Percentiles rank a stretch among this genome's conserved stretches.
These are phyloP conservation scores for Andrena chrysosceles DNA, from an alignment of 2,888 invertebrate species.

Conservation along the genomic window DNA sequence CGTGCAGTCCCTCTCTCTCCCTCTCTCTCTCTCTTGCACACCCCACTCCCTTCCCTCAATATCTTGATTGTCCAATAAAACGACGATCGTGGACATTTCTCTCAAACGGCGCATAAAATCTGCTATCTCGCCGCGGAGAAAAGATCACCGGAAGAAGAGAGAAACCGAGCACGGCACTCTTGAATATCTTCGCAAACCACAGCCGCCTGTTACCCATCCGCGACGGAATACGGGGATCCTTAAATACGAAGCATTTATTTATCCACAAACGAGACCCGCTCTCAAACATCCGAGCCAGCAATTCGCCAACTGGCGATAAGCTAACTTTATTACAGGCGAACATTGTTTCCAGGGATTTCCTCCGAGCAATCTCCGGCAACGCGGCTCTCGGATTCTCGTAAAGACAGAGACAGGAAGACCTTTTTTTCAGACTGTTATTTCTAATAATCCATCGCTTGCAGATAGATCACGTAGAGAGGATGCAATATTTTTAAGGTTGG, in stretches of 20 bases:
- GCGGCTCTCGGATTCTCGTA: neutral
- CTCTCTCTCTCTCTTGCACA: neutral
- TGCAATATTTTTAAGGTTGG: too few relatives aligned
- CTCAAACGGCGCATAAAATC: constrained; percentile 51
- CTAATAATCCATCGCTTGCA: too few relatives aligned
- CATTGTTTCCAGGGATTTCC: neutral
- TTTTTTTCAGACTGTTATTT: neutral
- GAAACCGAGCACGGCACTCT: constrained; percentile 43
- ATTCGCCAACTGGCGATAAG: constrained; percentile 7
- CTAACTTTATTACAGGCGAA: constrained; percentile 5
- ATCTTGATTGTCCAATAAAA: constrained; percentile 58
- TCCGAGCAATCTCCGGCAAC: neutral
- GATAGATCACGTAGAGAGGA: neutral
- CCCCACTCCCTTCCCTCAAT: constrained; percentile 24
- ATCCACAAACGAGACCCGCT: constrained; percentile 17
- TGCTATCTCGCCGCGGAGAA: constrained; percentile 36
- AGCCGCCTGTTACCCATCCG: constrained; percentile 40
- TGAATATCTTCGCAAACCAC: constrained; percentile 35
- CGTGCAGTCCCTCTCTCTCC: constrained; percentile 1
- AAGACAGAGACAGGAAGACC: neutral
- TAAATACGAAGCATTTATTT: constrained; percentile 44
- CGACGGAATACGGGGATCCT: constrained; percentile 11
- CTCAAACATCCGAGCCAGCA: constrained; percentile 7
- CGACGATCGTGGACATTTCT: constrained; percentile 52
- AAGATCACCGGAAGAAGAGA: constrained; percentile 59